A percentile compares a stretch with the other conserved stretches of the same genome.
phyloP scores from a whole-genome alignment of 1,140 invertebrate species.

The Elymnias hypermnestra region DNA sequence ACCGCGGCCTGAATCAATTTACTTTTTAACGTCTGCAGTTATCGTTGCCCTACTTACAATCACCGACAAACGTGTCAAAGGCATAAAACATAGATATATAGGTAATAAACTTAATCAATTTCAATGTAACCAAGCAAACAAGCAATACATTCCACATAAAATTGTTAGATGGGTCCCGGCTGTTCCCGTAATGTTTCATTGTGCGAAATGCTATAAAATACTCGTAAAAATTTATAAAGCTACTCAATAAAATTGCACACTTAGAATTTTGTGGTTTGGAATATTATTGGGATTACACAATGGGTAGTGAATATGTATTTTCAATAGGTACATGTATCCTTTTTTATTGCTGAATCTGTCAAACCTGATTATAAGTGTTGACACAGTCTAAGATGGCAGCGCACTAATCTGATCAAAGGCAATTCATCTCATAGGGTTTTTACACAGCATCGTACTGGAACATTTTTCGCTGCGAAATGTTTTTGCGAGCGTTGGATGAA shows the following conservation, averaged over 20 bases:
- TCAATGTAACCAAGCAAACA: conserved; percentile 16
- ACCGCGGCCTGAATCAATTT: conserved; percentile 17
- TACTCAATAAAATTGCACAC: conserved; percentile 27
- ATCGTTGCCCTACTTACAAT: conserved; percentile 9
- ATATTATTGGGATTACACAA: conserved; percentile 18
- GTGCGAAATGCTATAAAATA: conserved; percentile 28
- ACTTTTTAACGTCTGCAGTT: conserved; percentile 14
- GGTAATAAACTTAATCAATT: conserved; percentile 17
- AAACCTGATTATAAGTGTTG: too few species aligned
- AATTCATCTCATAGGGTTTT: too few species aligned
- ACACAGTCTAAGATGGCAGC: too few species aligned
- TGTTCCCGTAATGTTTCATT: conserved; percentile 25
- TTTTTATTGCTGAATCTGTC: too few species aligned
- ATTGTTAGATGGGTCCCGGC: conserved; percentile 14
- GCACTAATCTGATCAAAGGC: too few species aligned
- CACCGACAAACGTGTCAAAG: conserved; percentile 5
- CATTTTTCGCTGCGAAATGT: too few species aligned
- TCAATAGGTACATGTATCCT: too few species aligned
- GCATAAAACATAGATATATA: conserved; percentile 7
- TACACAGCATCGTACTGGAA: too few species aligned
- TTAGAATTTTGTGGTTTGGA: conserved; percentile 25
- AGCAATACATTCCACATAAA: conserved; percentile 18
- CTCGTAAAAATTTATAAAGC: conserved; percentile 31
- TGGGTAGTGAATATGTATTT: background rate
- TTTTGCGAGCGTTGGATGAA: background rate